Percentiles rank a stretch among this genome's conserved stretches.
phyloP scores from a whole-genome alignment of 2,888 invertebrate species.

The Nesidiocoris tenuis region DNA sequence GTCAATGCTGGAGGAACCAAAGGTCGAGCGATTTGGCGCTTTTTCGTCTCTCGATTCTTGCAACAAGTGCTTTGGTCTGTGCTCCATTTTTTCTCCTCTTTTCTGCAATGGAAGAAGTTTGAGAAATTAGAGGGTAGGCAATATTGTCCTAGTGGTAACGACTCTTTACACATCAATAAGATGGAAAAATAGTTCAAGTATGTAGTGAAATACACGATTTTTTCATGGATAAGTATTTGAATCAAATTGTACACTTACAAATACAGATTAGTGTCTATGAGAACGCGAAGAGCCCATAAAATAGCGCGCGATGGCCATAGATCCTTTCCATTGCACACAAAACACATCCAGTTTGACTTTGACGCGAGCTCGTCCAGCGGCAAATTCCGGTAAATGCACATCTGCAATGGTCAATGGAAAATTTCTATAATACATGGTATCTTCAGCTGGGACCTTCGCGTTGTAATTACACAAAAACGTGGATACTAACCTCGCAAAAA shows the following conservation, averaged over 20 bases:
- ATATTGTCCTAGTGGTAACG: too few species aligned
- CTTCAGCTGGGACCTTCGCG: too few species aligned
- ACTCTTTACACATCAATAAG: too few species aligned
- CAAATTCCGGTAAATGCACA: slow-evolving; percentile 41
- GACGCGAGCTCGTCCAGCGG: slow-evolving; percentile 34
- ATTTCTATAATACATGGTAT: too few species aligned
- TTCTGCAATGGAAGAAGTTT: slow-evolving; percentile 21
- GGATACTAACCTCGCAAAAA: slow-evolving; percentile 48
- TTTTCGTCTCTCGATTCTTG: slow-evolving; percentile 10
- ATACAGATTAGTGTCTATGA: slow-evolving; percentile 34
- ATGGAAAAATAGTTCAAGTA: too few species aligned
- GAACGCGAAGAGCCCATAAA: slow-evolving; percentile 45
- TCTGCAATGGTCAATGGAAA: slow-evolving; percentile 16
- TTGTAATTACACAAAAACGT: background rate
- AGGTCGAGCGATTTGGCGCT: slow-evolving; percentile 20
- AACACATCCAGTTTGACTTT: slow-evolving; percentile 39
- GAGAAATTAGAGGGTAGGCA: too few species aligned
- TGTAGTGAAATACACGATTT: too few species aligned
- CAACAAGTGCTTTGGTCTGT: slow-evolving; percentile 37
- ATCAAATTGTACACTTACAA: slow-evolving; percentile 39
- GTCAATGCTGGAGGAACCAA: background rate
- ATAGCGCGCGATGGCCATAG: slow-evolving; percentile 45
- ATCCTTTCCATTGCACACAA: slow-evolving; percentile 43
- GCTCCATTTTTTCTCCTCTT: slow-evolving; percentile 37
- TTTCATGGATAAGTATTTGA: too few species aligned